A percentile compares a stretch with the other conserved stretches of the same genome.
Conservation (phyloP, 2,888 invertebrate species). For the Prostheceraeus crozeri region DNA sequence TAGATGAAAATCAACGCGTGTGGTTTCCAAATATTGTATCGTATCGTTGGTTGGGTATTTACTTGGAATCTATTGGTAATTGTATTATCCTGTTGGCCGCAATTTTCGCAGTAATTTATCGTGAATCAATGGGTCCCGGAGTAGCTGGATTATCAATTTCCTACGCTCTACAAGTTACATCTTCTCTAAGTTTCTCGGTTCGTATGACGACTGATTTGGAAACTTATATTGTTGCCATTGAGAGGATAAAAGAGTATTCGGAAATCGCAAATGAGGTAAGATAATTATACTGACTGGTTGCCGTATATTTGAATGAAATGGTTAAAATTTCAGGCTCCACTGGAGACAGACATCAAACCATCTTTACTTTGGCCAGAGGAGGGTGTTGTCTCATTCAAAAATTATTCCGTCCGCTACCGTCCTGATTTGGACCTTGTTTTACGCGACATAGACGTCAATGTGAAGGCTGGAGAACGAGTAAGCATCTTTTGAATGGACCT, state of each 20-base stretch:
- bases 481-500: too few species aligned
- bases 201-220: slow-evolving; percentile 92
- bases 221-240: slow-evolving; percentile 91
- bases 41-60: slow-evolving; percentile 61
- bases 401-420: too few species aligned
- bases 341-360: too few species aligned
- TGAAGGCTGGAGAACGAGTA: too few species aligned
- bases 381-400: too few species aligned
- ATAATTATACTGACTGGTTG: too few species aligned
- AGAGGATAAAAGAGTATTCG: slow-evolving; percentile 88
- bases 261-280: slow-evolving; percentile 60
- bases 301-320: too few species aligned
- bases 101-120: slow-evolving; percentile 11
- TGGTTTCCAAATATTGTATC: slow-evolving; percentile 85
- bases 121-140: slow-evolving; percentile 1
- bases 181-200: slow-evolving; percentile 89
- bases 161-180: slow-evolving; percentile 67
- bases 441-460: too few species aligned
- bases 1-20: slow-evolving; percentile 84
- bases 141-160: slow-evolving; percentile 32
- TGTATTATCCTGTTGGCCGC: slow-evolving; percentile 33
- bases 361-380: too few species aligned
- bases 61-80: slow-evolving; percentile 36
- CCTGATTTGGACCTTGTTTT: too few species aligned
- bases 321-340: too few species aligned